Percentiles rank a stretch among this genome's conserved stretches.
phyloP scores from a whole-genome alignment of 2,888 invertebrate genomes.

The Glyphotaelius pellucidus region DNA sequence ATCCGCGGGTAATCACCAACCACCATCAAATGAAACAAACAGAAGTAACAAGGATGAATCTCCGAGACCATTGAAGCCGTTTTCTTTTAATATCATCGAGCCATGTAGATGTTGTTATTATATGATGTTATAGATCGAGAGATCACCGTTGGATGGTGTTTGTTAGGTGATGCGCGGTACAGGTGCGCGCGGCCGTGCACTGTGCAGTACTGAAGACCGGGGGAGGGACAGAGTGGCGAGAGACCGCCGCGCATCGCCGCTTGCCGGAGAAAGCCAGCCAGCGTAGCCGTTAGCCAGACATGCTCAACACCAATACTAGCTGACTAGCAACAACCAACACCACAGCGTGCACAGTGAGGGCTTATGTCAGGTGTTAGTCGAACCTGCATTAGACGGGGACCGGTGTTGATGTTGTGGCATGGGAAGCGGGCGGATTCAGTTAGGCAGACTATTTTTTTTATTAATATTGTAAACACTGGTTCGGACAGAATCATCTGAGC shows the following conservation, averaged over 20 bases:
- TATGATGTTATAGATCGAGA: not conserved
- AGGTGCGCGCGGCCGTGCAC: constrained; percentile 46
- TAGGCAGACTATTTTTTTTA: not conserved
- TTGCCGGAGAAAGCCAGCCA: constrained; percentile 52
- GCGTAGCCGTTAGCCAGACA: constrained; percentile 31
- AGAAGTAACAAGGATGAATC: not conserved
- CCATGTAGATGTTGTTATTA: not conserved
- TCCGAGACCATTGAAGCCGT: not conserved
- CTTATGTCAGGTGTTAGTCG: not conserved
- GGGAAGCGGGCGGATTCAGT: not conserved
- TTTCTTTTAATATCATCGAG: not conserved
- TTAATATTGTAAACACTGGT: not conserved
- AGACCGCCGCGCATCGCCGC: constrained; percentile 51
- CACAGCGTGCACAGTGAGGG: not conserved
- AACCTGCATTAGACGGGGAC: not conserved
- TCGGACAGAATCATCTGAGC: not conserved
- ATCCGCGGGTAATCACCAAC: not conserved
- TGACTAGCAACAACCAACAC: not conserved
- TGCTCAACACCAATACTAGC: not conserved
- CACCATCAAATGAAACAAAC: not conserved
- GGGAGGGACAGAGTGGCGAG: constrained; percentile 40
- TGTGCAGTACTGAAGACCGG: constrained; percentile 42
- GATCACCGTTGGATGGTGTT: not conserved
- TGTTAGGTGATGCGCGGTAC: constrained; percentile 10
- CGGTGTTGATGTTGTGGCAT: not conserved